Percentiles rank a stretch among this genome's conserved stretches.
These are phyloP conservation scores for Urocyon cinereoargenteus DNA, from an alignment of 2,797 vertebrate genomes.

Conservation along the genomic window DNA sequence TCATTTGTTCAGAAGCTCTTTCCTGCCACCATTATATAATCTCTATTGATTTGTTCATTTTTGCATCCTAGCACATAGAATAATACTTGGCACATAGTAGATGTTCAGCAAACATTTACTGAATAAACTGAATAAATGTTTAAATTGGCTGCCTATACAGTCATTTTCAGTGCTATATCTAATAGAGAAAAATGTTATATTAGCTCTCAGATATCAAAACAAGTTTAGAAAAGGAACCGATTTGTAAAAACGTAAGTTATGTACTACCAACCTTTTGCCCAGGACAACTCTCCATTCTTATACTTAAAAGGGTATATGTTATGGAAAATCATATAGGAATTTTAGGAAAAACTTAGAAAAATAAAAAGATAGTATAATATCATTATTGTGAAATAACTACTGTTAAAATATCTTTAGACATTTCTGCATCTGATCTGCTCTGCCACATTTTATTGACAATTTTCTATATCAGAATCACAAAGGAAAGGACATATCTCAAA, in stretches of 20 bases:
- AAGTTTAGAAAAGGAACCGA: background rate
- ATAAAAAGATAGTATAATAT: background rate
- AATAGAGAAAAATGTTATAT: background rate
- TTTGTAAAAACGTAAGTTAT: background rate
- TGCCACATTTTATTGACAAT: background rate
- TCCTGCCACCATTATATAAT: background rate
- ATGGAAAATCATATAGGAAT: background rate
- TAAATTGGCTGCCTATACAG: background rate
- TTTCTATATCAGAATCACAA: background rate
- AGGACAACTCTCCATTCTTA: background rate
- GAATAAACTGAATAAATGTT: background rate
- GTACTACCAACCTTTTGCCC: background rate
- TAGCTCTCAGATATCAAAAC: background rate
- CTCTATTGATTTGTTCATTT: background rate
- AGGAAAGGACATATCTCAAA: background rate
- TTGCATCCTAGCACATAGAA: background rate
- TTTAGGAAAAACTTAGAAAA: conserved; percentile 12
- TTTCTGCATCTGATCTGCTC: background rate
- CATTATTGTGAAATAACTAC: background rate
- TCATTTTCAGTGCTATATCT: background rate
- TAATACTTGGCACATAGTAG: background rate
- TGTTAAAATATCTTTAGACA: background rate
- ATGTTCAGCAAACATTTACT: background rate
- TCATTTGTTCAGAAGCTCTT: background rate
- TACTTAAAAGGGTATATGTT: background rate